Base-by-base conservation (phyloP, 2,888 invertebrate species). In the Hecatera dysodea region DNA sequence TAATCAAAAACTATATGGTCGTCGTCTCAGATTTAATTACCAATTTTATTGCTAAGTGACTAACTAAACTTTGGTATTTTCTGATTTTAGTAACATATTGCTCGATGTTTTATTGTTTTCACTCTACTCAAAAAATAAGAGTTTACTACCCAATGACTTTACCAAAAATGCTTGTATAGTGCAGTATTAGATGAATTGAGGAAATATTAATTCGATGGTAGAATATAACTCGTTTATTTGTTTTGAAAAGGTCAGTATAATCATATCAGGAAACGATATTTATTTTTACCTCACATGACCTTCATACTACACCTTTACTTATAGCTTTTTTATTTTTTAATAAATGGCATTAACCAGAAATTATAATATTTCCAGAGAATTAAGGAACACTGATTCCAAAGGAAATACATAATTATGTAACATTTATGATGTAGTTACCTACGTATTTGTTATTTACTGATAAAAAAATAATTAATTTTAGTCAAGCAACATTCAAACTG, bases 201-300 rank as follows among this genome's bases (percentile, higher is more conserved):
- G n/a, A 24, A 52, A 53, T 67, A 44, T 42, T 1, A 17, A 52
- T 42, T 67, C 24, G n/a, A 52, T 52, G 6, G 22, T 42, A 19
- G 15, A 39, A 53, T 29, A 7, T 19, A 48, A 56, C 39, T 15
- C 36, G 19, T 27, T 56, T 55, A 29, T 48, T n/a, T 67, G 8
- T 22, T 48, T 48, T 50, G 1, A 50, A 59, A 70, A 39, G 59
- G 59, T 69, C 42, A 59, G 39, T n/a, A n/a, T n/a, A n/a, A n/a
- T 42, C 29, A 57, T n/a, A 59, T 33, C 42, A 69, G 70, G 42
- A 50, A 69, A 42, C n/a, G 50, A 33, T 42, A 19, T 70, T n/a
- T 19, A 27, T n/a, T 50, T 44, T 50, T 36, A 44, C 9, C 8
- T 11, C n/a, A 42, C 0, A 33, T 70, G 50, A 33, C 60, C 59